Evolutionary conservation across 2,113 vertebrate genomes (phyloP).

Genomic region (Dolichotis patagonum): DNA sequence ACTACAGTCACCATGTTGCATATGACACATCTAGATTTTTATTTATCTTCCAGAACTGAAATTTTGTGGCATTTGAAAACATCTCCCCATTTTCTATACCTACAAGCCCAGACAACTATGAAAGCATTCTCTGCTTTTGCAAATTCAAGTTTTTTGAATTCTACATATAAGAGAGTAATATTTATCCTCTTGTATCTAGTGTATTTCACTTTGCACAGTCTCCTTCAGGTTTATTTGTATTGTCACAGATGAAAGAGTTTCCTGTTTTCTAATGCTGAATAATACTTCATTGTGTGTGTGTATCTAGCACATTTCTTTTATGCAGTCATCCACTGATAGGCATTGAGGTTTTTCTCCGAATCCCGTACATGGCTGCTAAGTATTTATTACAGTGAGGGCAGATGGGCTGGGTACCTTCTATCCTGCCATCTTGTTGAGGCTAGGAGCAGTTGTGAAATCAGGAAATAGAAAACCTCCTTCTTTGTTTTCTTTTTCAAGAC

Average conservation of each 20-base stretch:
- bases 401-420: not conserved
- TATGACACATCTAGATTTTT: not conserved
- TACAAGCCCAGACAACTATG: not conserved
- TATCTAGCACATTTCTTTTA: not conserved
- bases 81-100: not conserved
- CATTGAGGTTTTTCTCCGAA: not conserved
- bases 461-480: not conserved
- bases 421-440: not conserved
- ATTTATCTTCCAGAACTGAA: not conserved
- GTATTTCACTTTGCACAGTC: not conserved
- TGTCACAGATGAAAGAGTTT: not conserved
- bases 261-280: not conserved
- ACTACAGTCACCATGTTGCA: not conserved
- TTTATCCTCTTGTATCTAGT: not conserved
- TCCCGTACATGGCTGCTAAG: not conserved
- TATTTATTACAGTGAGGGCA: not conserved
- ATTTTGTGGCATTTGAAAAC: not conserved
- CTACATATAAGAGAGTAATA: not conserved
- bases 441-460: not conserved
- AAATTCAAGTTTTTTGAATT: not conserved
- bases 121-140: not conserved
- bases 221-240: not conserved
- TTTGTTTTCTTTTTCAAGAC: constrained; percentile 35
- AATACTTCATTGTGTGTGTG: not conserved
- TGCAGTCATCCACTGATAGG: not conserved